Conservation (phyloP, 2,113 vertebrate species). For the Columba livia region DNA sequence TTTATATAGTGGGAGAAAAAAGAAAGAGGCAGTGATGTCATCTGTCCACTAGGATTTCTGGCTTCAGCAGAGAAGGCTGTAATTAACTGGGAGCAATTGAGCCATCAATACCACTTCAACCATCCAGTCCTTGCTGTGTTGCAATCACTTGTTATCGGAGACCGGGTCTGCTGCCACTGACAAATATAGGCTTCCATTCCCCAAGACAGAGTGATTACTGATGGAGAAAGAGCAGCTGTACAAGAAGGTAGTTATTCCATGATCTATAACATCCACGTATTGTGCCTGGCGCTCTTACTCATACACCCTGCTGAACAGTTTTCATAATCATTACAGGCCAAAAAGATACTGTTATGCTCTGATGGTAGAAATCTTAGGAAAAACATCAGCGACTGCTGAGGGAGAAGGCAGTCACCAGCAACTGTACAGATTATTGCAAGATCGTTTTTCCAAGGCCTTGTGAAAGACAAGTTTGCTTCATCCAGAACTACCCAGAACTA, state of each 20-base stretch:
- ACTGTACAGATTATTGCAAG: background rate
- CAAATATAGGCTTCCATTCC: background rate
- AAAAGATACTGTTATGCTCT: background rate
- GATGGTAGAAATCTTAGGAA: background rate
- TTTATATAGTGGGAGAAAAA: background rate
- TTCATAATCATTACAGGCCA: background rate
- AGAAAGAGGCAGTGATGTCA: background rate
- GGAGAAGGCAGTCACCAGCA: background rate
- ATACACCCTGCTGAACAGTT: background rate
- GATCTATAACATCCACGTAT: background rate
- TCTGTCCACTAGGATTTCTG: background rate
- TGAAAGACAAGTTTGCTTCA: background rate
- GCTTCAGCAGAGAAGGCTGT: background rate
- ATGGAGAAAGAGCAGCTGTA: background rate
- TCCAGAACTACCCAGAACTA: background rate
- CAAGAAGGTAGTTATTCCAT: background rate
- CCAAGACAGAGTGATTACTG: background rate
- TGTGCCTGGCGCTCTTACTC: background rate
- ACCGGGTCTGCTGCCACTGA: background rate
- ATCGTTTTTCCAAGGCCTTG: background rate
- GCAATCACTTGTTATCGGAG: background rate
- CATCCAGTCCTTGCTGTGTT: background rate
- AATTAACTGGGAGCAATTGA: background rate
- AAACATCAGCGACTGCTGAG: background rate
- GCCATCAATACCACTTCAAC: background rate